A percentile compares a stretch with the other conserved stretches of the same genome.
These are phyloP conservation scores for Tinea trinotella DNA, from an alignment of 2,888 invertebrate genomes.

Conservation along the genomic window DNA sequence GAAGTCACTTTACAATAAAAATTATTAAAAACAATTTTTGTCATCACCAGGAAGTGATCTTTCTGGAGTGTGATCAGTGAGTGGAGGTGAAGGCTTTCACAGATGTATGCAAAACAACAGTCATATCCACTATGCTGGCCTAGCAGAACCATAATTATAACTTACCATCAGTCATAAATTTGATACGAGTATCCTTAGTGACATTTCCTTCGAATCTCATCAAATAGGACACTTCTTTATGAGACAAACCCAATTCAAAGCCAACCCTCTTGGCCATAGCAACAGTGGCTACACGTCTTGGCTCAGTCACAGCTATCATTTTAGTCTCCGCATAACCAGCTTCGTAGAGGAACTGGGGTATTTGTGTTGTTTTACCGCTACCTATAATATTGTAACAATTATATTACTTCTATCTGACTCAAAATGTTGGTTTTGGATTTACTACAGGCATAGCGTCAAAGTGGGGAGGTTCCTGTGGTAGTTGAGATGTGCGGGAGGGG, in stretches of 20 bases:
- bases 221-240: slow-evolving; percentile 86
- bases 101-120: no score
- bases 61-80: no score
- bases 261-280: slow-evolving; percentile 96
- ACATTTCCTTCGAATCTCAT: slow-evolving; percentile 97
- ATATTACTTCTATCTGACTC: neutral
- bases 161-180: slow-evolving; percentile 96
- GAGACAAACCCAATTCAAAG: slow-evolving; percentile 86
- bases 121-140: no score
- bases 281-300: slow-evolving; percentile 97
- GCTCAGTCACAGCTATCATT: slow-evolving; percentile 96
- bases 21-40: no score
- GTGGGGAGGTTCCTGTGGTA: no score
- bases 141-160: no score
- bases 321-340: slow-evolving; percentile 89
- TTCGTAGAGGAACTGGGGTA: slow-evolving; percentile 98
- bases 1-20: no score
- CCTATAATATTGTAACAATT: slow-evolving; percentile 45
- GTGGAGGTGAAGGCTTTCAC: no score
- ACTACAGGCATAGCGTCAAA: no score
- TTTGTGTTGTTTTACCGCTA: slow-evolving; percentile 98
- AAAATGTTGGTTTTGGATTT: no score
- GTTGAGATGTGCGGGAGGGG: no score
- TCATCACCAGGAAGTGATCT: no score
- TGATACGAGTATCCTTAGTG: slow-evolving; percentile 89